A percentile compares a stretch with the other conserved stretches of the same genome.
These are phyloP conservation scores for Blera fallax DNA, from an alignment of 2,888 invertebrate genomes.

Conservation along the genomic window DNA sequence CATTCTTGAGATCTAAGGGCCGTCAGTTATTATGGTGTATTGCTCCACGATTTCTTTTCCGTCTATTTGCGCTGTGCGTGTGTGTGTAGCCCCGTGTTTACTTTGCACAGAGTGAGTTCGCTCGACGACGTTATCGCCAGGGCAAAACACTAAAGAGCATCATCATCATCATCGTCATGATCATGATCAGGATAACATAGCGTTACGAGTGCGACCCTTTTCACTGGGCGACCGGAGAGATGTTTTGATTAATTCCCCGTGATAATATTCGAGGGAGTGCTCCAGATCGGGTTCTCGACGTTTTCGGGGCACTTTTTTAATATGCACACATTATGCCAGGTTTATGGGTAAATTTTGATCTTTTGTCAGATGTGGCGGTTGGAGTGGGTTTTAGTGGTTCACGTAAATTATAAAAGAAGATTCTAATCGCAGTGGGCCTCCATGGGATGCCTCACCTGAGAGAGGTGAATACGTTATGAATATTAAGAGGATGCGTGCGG, in stretches of 20 bases:
- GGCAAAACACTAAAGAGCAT: slow-evolving; percentile 63
- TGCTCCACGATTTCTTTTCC: neutral
- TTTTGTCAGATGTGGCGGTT: slow-evolving; percentile 42
- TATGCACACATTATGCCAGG: slow-evolving; percentile 66
- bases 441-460: slow-evolving; percentile 1
- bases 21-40: slow-evolving; percentile 33
- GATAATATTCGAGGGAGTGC: slow-evolving; percentile 68
- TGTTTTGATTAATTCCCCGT: slow-evolving; percentile 44
- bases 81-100: slow-evolving; percentile 43
- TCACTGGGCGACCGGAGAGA: slow-evolving; percentile 4
- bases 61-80: slow-evolving; percentile 41
- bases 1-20: slow-evolving; percentile 64
- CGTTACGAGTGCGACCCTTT: slow-evolving; percentile 26
- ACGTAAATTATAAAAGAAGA: slow-evolving; percentile 55
- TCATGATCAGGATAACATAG: slow-evolving; percentile 50
- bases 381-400: slow-evolving; percentile 19
- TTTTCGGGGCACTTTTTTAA: slow-evolving; percentile 29
- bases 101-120: slow-evolving; percentile 7
- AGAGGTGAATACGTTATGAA: slow-evolving; percentile 55
- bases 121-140: slow-evolving; percentile 58
- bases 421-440: slow-evolving; percentile 41
- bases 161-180: slow-evolving; percentile 52
- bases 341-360: slow-evolving; percentile 63
- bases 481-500: slow-evolving; percentile 44
- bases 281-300: slow-evolving; percentile 31